Evolutionary conservation across 2,113 vertebrate species (phyloP).

Genomic region (Lamprologus tigripictilis): DNA sequence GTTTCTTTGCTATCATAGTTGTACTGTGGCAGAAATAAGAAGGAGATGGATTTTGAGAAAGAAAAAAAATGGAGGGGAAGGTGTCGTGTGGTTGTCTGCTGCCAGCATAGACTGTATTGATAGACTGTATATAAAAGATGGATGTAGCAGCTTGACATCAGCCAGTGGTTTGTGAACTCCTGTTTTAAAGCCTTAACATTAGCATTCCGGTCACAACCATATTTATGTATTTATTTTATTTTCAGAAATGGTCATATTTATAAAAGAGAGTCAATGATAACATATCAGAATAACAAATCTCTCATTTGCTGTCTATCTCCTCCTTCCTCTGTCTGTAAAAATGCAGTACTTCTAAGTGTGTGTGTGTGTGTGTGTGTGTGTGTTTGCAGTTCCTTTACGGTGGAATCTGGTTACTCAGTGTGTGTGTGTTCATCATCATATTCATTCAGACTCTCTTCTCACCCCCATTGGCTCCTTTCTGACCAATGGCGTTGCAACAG

Average conservation of each 20-base stretch:
- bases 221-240: neutral
- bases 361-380: conserved; percentile 11
- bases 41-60: neutral
- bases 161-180: neutral
- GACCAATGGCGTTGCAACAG: conserved; percentile 18
- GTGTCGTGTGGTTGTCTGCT: neutral
- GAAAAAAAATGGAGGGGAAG: neutral
- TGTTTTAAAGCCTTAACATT: neutral
- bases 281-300: neutral
- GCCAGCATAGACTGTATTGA: neutral
- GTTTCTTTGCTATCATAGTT: neutral
- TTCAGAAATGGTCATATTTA: neutral
- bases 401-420: neutral
- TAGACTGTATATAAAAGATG: neutral
- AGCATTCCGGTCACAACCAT: neutral
- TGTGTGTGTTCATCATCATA: neutral
- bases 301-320: neutral
- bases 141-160: neutral
- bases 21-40: neutral
- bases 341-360: neutral
- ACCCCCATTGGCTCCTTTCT: conserved; percentile 3
- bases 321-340: neutral
- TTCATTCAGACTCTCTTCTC: neutral
- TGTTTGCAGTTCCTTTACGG: neutral
- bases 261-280: neutral